A percentile compares a stretch with the other conserved stretches of the same genome.
phyloP scores from a whole-genome alignment of 2,797 vertebrate species.

The Siniperca undulata region DNA sequence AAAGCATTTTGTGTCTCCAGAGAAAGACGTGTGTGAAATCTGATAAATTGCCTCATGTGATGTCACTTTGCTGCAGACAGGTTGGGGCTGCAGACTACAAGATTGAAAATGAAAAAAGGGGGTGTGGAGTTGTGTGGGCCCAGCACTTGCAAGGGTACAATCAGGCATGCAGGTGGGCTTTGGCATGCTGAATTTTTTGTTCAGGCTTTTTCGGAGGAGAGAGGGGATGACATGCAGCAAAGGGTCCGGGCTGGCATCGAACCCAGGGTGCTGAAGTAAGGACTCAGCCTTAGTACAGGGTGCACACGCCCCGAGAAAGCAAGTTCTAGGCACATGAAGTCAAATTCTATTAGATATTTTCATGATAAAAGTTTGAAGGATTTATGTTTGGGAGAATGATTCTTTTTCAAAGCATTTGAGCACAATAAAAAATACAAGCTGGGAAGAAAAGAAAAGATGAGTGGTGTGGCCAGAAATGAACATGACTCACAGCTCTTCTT shows the following conservation, averaged over 20 bases:
- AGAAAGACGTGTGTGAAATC: background rate
- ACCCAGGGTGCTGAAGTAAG: too few relatives aligned
- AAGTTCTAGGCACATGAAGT: background rate
- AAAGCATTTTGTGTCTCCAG: background rate
- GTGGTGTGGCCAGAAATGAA: background rate
- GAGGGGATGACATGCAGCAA: too few relatives aligned
- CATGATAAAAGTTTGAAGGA: background rate
- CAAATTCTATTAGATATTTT: background rate
- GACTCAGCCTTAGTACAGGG: too few relatives aligned
- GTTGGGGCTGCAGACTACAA: background rate
- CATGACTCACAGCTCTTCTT: slow-evolving; percentile 16
- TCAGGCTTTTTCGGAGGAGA: too few relatives aligned
- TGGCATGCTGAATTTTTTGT: too few relatives aligned
- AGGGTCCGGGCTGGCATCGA: too few relatives aligned
- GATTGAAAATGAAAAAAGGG: too few relatives aligned
- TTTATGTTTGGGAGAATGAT: background rate
- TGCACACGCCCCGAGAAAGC: background rate
- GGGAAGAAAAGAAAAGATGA: background rate
- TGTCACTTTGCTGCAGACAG: background rate
- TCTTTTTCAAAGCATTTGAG: background rate
- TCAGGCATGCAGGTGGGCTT: too few relatives aligned
- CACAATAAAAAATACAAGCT: background rate
- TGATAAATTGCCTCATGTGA: background rate
- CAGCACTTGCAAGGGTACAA: too few relatives aligned
- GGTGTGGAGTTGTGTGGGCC: too few relatives aligned